Conservation (phyloP, 2,797 vertebrate species). For the Ptychadena robeensis region DNA sequence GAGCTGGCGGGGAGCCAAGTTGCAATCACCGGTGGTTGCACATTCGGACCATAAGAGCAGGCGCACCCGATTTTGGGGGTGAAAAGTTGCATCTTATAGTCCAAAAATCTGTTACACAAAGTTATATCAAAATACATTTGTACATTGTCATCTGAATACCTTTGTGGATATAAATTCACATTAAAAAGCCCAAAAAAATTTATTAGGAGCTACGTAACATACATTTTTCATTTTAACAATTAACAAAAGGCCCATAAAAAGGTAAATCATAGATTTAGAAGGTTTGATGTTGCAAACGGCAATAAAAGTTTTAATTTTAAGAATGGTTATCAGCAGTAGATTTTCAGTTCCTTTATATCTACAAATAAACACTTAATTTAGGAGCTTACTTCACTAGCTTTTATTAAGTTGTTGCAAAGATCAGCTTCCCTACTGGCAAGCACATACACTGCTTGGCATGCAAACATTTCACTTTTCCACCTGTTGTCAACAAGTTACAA, state of each 20-base stretch:
- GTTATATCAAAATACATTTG: too few species aligned
- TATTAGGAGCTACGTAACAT: neutral
- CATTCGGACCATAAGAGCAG: too few species aligned
- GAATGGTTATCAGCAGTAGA: neutral
- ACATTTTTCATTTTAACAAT: neutral
- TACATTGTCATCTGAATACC: too few species aligned
- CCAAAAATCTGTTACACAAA: too few species aligned
- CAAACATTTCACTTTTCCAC: conserved; percentile 16
- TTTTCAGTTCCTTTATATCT: too few species aligned
- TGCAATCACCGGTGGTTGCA: too few species aligned
- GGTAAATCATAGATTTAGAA: too few species aligned
- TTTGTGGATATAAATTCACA: too few species aligned
- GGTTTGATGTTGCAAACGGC: too few species aligned
- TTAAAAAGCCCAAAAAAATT: neutral
- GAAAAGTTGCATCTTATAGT: too few species aligned
- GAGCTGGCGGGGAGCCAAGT: too few species aligned
- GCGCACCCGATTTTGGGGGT: too few species aligned
- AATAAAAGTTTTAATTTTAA: neutral
- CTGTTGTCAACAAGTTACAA: conserved; percentile 60
- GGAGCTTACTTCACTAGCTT: neutral
- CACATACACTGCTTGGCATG: conserved; percentile 8
- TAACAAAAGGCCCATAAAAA: neutral
- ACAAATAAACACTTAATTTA: neutral
- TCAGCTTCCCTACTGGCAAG: conserved; percentile 16
- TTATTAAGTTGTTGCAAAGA: conserved; percentile 1